Base-by-base conservation (phyloP, 2,888 invertebrate genomes). In the Philereme vetulata region DNA sequence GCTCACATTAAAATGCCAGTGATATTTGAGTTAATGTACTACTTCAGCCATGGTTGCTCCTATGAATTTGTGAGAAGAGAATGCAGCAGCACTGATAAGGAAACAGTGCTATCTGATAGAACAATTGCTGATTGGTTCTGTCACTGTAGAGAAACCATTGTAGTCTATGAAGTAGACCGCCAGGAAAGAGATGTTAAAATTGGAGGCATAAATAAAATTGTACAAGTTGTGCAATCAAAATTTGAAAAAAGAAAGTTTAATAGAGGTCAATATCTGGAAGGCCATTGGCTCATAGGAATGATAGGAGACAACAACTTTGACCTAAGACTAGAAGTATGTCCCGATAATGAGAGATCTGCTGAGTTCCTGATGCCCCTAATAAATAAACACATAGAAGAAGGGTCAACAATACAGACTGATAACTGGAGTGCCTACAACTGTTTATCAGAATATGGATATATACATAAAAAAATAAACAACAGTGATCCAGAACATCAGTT, bases 281-380 rank as follows among this genome's bases (percentile, higher is more conserved):
- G 66, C 0, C 67, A 67, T 21, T 71, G 72, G 72, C 66, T 73
- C 0, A 5, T 75, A 0, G 71, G 75, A 2, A 63, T 74, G 58
- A 72, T 75, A 0, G 70, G 74, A 40, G 68, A 74, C 62, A 65
- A 70, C 0, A 64, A 43, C 32, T 68, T 76, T 5, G 75, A 76
- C 33, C 43, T 76, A 0, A 43, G 75, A 0, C 32, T 78, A 8
- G 73, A 76, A 62, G 66, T 76, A 42, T 75, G 75, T 60, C 72
- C 72, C 8, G 62, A 71, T 5, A 72, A 74, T 63, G 54, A 57
- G 1, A 56, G 71, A 5, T 51, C 52, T 3, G 66, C 72, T 4
- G 71, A 71, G 5, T 47, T 72, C 5, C 51, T 74, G 56, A 59
- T 74, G 58, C 65, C 71, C 40, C 54, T 76, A 0, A 71, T 71